Percentiles rank a stretch among this genome's conserved stretches.
phyloP scores from a whole-genome alignment of 2,113 vertebrate genomes.

The Aviceda subcristata region DNA sequence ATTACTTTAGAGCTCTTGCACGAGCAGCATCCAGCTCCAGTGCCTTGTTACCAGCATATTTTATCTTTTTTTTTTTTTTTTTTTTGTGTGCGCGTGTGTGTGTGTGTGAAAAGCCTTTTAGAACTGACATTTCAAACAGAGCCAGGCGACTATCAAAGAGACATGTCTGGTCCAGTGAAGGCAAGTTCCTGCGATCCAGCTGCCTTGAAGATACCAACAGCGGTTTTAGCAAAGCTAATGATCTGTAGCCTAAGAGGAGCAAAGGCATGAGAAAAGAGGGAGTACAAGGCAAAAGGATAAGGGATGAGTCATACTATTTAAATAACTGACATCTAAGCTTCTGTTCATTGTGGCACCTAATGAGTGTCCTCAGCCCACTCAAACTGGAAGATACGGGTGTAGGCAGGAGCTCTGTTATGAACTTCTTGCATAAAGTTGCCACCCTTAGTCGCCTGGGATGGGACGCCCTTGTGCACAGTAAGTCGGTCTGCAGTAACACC shows the following conservation, averaged over 20 bases:
- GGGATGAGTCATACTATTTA: conserved; percentile 26
- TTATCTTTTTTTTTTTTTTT: background rate
- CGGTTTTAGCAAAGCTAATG: conserved; percentile 7
- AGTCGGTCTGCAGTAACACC: background rate
- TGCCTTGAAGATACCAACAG: conserved; percentile 49
- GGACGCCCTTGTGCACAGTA: rapidly evolving
- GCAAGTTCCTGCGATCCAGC: background rate
- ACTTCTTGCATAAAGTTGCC: background rate
- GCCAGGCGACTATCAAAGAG: background rate
- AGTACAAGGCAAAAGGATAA: conserved; percentile 16
- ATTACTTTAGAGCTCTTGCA: background rate
- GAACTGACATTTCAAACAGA: conserved; percentile 40
- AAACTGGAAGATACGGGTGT: background rate
- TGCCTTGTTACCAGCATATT: background rate
- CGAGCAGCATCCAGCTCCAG: background rate
- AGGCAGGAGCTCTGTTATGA: background rate
- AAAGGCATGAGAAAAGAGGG: conserved; percentile 3
- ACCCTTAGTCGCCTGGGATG: background rate
- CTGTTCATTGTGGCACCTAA: background rate
- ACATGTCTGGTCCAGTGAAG: conserved; percentile 11
- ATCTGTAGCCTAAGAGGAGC: background rate
- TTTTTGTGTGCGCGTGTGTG: too few relatives aligned
- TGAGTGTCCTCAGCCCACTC: background rate
- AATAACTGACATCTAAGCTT: conserved; percentile 36
- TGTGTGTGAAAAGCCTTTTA: background rate